Percentiles rank a stretch among this genome's conserved stretches.
Evolutionary conservation across 2,113 vertebrate genomes (phyloP).

Genomic region (Hylia prasina): DNA sequence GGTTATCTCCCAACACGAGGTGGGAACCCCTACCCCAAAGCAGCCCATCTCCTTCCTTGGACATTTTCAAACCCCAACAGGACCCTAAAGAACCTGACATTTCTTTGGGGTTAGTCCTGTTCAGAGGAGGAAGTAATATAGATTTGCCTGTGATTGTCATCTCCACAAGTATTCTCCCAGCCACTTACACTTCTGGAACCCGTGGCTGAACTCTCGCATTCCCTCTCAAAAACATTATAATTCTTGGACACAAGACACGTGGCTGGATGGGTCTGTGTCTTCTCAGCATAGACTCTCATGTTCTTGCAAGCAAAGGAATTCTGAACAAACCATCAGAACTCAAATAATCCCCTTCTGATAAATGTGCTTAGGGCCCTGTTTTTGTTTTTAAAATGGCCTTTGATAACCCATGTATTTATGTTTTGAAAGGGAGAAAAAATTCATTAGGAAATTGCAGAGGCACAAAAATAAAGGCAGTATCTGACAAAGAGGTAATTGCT

Average conservation of each 20-base stretch:
- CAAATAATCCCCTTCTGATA: background rate
- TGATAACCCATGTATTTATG: background rate
- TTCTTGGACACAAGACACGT: fast-evolving
- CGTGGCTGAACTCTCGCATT: background rate
- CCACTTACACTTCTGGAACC: background rate
- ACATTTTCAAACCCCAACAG: background rate
- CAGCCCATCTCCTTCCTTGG: background rate
- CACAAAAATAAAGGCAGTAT: background rate
- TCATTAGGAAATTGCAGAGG: background rate
- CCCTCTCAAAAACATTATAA: background rate
- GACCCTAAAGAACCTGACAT: background rate
- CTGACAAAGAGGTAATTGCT: background rate
- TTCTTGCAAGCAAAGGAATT: background rate
- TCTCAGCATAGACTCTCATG: background rate
- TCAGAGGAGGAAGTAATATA: background rate
- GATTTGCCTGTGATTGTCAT: background rate
- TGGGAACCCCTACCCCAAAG: background rate
- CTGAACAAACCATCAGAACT: background rate
- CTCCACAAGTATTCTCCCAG: background rate
- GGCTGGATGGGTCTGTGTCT: background rate
- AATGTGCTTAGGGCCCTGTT: fast-evolving
- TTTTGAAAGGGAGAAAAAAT: background rate
- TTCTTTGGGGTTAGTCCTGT: background rate
- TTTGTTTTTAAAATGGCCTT: background rate
- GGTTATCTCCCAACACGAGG: fast-evolving